These are phyloP conservation scores for Arothron firmamentum DNA, from an alignment of 2,113 vertebrate genomes.

Conservation along the genomic window DNA sequence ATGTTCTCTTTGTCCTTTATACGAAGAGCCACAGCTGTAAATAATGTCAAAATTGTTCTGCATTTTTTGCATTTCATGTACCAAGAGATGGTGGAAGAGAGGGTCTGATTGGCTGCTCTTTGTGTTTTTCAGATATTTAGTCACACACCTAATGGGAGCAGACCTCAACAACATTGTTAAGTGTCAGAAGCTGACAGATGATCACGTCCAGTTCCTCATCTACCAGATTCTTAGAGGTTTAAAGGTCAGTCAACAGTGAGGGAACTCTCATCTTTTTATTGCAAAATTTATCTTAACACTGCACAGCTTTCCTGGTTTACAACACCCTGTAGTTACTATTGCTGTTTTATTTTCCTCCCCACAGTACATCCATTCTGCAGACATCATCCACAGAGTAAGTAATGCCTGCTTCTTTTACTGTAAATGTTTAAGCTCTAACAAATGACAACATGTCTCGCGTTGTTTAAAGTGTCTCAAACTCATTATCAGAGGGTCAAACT, in stretches of 20 bases:
- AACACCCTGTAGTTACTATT: not conserved
- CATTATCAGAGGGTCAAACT: not conserved
- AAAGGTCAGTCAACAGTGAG: conserved; percentile 78
- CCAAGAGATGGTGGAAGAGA: not conserved
- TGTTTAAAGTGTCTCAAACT: not conserved
- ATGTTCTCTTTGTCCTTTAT: not conserved
- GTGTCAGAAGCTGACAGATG: conserved; percentile 97
- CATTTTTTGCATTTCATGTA: not conserved
- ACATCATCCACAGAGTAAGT: conserved; percentile 98
- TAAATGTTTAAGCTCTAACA: too few species aligned
- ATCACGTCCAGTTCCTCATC: conserved; percentile 98
- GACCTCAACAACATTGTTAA: conserved; percentile 99
- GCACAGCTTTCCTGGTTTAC: too few species aligned
- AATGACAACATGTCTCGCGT: not conserved
- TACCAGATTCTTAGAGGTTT: conserved; percentile 96
- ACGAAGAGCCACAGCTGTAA: not conserved
- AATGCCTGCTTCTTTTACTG: not conserved
- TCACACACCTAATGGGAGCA: conserved; percentile 98
- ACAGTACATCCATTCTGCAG: conserved; percentile 98
- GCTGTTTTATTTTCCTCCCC: conserved; percentile 48
- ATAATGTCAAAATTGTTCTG: not conserved
- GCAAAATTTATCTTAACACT: too few species aligned
- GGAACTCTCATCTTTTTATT: too few species aligned
- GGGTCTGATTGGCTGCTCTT: conserved; percentile 12
- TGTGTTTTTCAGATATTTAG: conserved; percentile 81